Base-by-base conservation (phyloP, 1,140 invertebrate species). In the Nasonia longicornis region DNA sequence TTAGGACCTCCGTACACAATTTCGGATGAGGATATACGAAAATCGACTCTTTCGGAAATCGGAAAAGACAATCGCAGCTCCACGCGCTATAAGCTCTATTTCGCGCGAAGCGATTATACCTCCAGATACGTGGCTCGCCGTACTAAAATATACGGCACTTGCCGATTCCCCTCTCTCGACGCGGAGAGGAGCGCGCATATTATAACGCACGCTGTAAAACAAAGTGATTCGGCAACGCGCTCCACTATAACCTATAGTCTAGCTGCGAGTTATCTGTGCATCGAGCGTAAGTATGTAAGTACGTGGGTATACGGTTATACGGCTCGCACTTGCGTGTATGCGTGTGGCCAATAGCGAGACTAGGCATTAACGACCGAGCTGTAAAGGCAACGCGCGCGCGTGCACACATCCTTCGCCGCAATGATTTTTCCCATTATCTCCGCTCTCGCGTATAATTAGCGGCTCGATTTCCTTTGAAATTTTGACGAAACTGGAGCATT, bases 241-340 rank as follows among this genome's bases (percentile, higher is more conserved):
- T 85, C 82, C 45, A 77, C 80, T 81, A 85, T 87, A 86, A 86
- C 82, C 85, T 84, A 11, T 69, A 81, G 72, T 66, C 66, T 84
- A 85, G 82, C 72, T 63, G 22, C 58, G 83, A 85, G 83, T 85
- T 87, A 87, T 87, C 85, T 86, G 84, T 84, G 85, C 85, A 86
- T 85, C 85, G 82, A 69, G 80, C 84, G 82, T 86, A 84, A 86
- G 84, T 85, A 72, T 83, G 85, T 84, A 82, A 70, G 82, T 76
- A 78, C 75, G 66, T 79, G 82, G 48, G 67, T 75, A 79, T 82
- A 82, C 72, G 26, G 76, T 70, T 79, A 81, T 83, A 80, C 63
- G 29, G 66, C 66, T 63, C 58, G 48, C 52, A 45, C 42, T 16
- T 48, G 58, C 35, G 67, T 14, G 48, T n/a, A 52, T 35, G n/a